These are phyloP conservation scores for Caenorhabditis inopinata DNA, from an alignment of 1,140 invertebrate species.

Conservation along the genomic window DNA sequence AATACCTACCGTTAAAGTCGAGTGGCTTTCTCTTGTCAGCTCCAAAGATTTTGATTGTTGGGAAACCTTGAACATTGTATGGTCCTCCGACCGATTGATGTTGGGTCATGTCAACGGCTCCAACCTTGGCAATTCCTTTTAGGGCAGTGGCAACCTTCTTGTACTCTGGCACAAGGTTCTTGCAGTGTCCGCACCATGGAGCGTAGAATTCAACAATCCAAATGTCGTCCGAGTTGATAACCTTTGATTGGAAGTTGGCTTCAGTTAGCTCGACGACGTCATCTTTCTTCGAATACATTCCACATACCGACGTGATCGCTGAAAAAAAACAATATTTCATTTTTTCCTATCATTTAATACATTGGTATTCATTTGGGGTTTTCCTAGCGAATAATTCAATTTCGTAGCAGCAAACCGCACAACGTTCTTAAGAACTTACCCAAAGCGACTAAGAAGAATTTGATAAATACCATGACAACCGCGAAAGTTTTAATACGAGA, in stretches of 20 bases:
- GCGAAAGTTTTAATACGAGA: background rate
- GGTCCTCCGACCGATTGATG: slow-evolving; percentile 79
- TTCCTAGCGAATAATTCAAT: background rate
- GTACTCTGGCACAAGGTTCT: slow-evolving; percentile 75
- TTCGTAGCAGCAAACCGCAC: too few relatives aligned
- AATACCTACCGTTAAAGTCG: slow-evolving; percentile 76
- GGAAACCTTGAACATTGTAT: slow-evolving; percentile 86
- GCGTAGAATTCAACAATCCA: slow-evolving; percentile 94
- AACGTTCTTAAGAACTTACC: slow-evolving; percentile 2
- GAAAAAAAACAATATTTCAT: background rate
- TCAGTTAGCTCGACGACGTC: slow-evolving; percentile 88
- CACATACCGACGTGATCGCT: slow-evolving; percentile 59
- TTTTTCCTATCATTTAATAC: background rate
- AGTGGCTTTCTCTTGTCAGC: slow-evolving; percentile 81
- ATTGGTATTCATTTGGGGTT: too few relatives aligned
- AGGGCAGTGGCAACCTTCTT: slow-evolving; percentile 82
- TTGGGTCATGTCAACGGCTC: slow-evolving; percentile 86
- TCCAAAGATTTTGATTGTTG: slow-evolving; percentile 93
- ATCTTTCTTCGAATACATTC: slow-evolving; percentile 78
- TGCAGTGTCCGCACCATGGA: slow-evolving; percentile 76
- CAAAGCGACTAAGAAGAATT: background rate
- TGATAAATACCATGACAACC: background rate
- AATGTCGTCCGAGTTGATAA: slow-evolving; percentile 80
- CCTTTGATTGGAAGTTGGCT: slow-evolving; percentile 83
- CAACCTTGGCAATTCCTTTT: slow-evolving; percentile 90